Conservation (phyloP, 2,113 vertebrate species). For the Podarcis raffonei region DNA sequence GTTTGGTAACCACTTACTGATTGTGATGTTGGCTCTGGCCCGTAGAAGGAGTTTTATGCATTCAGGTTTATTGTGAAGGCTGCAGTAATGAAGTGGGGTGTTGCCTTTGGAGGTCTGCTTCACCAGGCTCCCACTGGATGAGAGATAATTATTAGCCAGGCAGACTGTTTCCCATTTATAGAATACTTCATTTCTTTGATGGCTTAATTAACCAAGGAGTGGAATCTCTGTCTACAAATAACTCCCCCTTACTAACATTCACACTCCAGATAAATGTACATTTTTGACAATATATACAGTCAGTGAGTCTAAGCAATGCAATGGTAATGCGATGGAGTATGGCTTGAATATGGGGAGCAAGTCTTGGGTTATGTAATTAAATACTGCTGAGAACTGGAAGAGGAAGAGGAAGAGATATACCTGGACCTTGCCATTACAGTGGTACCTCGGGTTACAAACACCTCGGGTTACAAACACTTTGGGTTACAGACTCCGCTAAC, state of each 20-base stretch:
- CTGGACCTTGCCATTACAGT: neutral
- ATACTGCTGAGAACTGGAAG: neutral
- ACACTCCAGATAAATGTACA: neutral
- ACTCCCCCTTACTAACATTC: neutral
- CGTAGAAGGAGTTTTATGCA: slow-evolving; percentile 76
- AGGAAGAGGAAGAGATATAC: neutral
- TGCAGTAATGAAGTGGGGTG: slow-evolving; percentile 75
- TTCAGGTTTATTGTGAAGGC: slow-evolving; percentile 74
- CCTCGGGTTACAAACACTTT: too few relatives aligned
- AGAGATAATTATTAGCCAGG: neutral
- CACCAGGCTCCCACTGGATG: slow-evolving; percentile 67
- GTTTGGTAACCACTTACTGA: slow-evolving; percentile 62
- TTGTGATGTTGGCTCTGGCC: slow-evolving; percentile 73
- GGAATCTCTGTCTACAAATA: neutral
- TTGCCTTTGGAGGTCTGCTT: slow-evolving; percentile 68
- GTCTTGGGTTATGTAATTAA: neutral
- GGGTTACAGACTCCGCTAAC: too few relatives aligned
- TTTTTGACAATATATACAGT: neutral
- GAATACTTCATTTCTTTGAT: neutral
- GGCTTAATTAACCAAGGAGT: neutral
- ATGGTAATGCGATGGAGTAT: neutral
- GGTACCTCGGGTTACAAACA: too few relatives aligned
- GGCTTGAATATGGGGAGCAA: neutral
- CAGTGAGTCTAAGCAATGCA: neutral
- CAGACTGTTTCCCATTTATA: neutral